Percentiles rank a stretch among this genome's conserved stretches.
These are phyloP conservation scores for Toxotes jaculatrix DNA, from an alignment of 2,113 vertebrate genomes.

Conservation along the genomic window DNA sequence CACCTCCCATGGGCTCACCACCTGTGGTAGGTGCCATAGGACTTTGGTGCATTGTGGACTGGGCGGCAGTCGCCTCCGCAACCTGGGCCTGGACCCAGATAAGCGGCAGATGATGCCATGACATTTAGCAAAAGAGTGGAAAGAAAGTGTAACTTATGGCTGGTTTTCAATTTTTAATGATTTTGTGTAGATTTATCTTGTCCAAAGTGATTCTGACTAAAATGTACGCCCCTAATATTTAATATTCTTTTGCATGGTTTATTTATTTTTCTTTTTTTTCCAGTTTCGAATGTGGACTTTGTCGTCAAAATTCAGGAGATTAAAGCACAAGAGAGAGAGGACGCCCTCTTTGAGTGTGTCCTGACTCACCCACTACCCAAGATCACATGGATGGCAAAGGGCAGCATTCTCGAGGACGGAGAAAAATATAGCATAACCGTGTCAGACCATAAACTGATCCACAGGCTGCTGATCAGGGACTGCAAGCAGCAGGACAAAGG, in stretches of 20 bases:
- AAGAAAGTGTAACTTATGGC: too few relatives aligned
- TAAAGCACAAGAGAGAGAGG: conserved; percentile 77
- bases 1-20: too few relatives aligned
- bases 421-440: conserved; percentile 82
- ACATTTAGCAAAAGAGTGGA: too few relatives aligned
- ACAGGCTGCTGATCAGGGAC: conserved; percentile 85
- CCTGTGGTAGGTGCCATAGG: too few relatives aligned
- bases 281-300: conserved; percentile 86
- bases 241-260: not conserved
- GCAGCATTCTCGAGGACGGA: conserved; percentile 70
- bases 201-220: not conserved
- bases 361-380: conserved; percentile 81
- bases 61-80: too few relatives aligned
- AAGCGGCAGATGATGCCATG: too few relatives aligned
- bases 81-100: too few relatives aligned
- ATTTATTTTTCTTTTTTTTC: not conserved
- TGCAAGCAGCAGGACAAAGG: conserved; percentile 82
- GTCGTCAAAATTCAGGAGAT: conserved; percentile 78
- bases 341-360: conserved; percentile 85
- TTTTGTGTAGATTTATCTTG: not conserved
- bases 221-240: not conserved
- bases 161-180: too few relatives aligned
- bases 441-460: conserved; percentile 86
- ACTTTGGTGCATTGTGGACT: too few relatives aligned
- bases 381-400: conserved; percentile 85